Base-by-base conservation (phyloP, 1,140 invertebrate species). In the Macrotrachela quadricornifera region DNA sequence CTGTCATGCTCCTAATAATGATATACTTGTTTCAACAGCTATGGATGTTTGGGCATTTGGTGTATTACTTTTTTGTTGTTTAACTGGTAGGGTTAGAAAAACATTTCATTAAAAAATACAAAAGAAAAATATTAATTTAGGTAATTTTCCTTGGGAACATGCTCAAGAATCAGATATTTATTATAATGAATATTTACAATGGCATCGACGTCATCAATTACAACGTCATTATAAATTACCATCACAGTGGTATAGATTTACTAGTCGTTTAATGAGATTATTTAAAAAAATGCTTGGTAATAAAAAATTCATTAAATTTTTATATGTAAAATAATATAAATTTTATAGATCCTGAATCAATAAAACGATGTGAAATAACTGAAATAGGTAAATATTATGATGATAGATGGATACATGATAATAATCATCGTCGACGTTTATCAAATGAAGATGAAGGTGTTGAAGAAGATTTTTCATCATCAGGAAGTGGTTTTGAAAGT, bases 31-130 rank as follows among this genome's bases (percentile, higher is more conserved):
- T 17, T 75, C 81, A 63, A 79, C 80, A 51, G 80, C 78, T 43
- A 83, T 87, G 60, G 88, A 94, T 68, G 80, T 90, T 50, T 94
- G 86, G 87, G 86, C 90, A 66, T 85, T 88, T 67, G 86, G 81
- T n/a, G 82, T 92, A 61, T 80, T 92, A 54, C 74, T 91, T 60
- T 90, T 90, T 67, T 83, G 88, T 46, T 85, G 84, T 68, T 71
- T 92, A 42, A 88, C 85, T 14, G 85, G 85, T 18, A 14, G 8
- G 8, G 8, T 4, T 30, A 2, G 21, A 30, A 2, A 30, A 30
- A 30, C 8, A 30, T 4, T 30, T 30, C 8, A 30, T 30, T 30
- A 30, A 30, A 30, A 30, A 30, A 4, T n/a, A n/a, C n/a, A n/a
- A n/a, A 30, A 30, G 2, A 4, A 30, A 30, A 30, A 2, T 30